Evolutionary conservation across 2,113 vertebrate species (phyloP), one percentile per base, ranked within the genome.

Genomic region (Hemicordylus capensis): DNA sequence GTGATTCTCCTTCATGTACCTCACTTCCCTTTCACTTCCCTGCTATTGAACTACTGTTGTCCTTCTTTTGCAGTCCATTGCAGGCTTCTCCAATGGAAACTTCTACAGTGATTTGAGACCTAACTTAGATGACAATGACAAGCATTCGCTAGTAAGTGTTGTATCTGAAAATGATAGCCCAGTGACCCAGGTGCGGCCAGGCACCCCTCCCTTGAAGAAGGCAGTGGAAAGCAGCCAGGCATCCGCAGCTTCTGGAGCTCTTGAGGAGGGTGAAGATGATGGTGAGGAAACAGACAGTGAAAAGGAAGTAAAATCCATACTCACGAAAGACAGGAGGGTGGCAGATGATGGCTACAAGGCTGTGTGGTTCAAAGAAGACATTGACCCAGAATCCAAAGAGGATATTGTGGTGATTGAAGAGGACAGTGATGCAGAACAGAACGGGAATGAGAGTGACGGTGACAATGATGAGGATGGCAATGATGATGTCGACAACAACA

Each of bases 351-450:
- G 96, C 28, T 97, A 96, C 87, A 98, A 97, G 89, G 94, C 93
- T 0, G 97, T 97, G 70, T 98, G 97, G 97, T 98, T 98, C 91
- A 97, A 97, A 80, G 96, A 97, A 85, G 96, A 93, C 34, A 95
- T 96, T 84, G 95, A 96, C 85, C 96, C 97, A 6, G 86, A 83
- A 34, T 56, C 67, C 8, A 79, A 79, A 58, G 64, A 51, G 56
- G 96, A 97, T 89, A 96, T 96, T 84, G 95, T 97, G 86, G 96
- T 98, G 37, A 97, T 97, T 87, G 97, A 96, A 0, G 96, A 96
- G 73, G 94, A 93, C 8, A 93, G 95, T 76, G 95, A 96, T 66
- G 92, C 84, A 54, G 94, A 95, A 84, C 93, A 89, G 74, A 95
- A 95, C 76, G 92, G 91, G 0, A 83, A 94, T 87, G 95, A 94